phyloP scores from a whole-genome alignment of 2,888 invertebrate species.

The Syritta pipiens region DNA sequence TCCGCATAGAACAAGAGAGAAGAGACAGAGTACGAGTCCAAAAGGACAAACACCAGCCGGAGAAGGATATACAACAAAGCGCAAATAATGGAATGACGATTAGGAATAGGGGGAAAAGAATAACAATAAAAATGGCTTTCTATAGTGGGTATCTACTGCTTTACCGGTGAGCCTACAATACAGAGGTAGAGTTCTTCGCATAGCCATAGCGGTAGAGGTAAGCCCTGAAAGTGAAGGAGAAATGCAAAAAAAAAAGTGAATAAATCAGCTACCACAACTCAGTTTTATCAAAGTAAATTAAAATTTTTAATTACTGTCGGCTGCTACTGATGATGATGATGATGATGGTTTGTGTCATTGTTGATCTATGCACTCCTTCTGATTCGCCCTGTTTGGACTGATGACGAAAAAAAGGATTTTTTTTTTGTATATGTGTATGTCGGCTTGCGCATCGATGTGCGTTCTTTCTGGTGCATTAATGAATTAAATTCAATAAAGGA shows the following conservation, averaged over 20 bases:
- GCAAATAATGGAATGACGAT: slow-evolving; percentile 61
- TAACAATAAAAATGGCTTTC: slow-evolving; percentile 25
- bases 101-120: slow-evolving; percentile 47
- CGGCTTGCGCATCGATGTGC: slow-evolving; percentile 46
- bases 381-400: background rate
- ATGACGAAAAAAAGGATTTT: slow-evolving; percentile 18
- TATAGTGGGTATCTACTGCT: slow-evolving; percentile 20
- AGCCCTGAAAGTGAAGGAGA: background rate
- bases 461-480: slow-evolving; percentile 62
- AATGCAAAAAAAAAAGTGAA: slow-evolving; percentile 27
- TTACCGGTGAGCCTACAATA: slow-evolving; percentile 11
- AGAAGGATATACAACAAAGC: slow-evolving; percentile 6
- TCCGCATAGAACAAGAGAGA: background rate
- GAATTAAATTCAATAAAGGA: slow-evolving; percentile 68
- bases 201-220: slow-evolving; percentile 9
- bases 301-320: slow-evolving; percentile 66
- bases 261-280: slow-evolving; percentile 65
- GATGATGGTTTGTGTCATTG: slow-evolving; percentile 63
- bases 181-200: no score
- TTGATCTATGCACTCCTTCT: slow-evolving; percentile 42
- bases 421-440: slow-evolving; percentile 15
- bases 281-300: slow-evolving; percentile 66
- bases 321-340: slow-evolving; percentile 47
- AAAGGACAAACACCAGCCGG: background rate
- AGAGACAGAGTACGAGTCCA: background rate